A percentile compares a stretch with the other conserved stretches of the same genome.
phyloP scores from a whole-genome alignment of 2,113 vertebrate genomes.

The Anas platyrhynchos region DNA sequence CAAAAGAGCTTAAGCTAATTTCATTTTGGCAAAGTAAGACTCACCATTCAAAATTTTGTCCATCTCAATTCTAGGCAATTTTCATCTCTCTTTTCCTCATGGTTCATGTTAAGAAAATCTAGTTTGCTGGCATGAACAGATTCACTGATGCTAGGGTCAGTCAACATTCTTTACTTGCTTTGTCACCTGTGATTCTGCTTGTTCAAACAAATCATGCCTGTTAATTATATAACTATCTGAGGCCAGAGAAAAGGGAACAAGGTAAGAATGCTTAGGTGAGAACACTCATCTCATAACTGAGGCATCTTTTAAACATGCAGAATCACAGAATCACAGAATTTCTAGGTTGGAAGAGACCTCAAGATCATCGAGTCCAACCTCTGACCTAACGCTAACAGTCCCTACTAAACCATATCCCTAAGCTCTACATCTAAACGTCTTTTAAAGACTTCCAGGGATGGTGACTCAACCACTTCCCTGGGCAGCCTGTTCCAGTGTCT shows the following conservation, averaged over 20 bases:
- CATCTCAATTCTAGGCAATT: neutral
- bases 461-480: no score
- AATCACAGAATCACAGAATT: no score
- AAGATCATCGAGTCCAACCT: no score
- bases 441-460: no score
- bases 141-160: fast-evolving
- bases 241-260: neutral
- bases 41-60: neutral
- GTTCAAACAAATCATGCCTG: neutral
- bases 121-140: fast-evolving
- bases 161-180: neutral
- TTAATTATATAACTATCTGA: neutral
- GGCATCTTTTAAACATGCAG: fast-evolving
- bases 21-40: neutral
- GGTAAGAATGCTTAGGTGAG: neutral
- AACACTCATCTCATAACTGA: neutral
- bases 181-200: neutral
- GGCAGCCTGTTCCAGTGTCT: no score
- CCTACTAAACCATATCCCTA: no score
- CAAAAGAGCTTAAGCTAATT: neutral
- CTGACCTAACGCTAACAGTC: no score
- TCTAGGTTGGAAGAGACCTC: no score
- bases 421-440: no score
- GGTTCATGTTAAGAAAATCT: neutral
- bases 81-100: neutral